These are phyloP conservation scores for Chrysocyon brachyurus DNA, from an alignment of 2,797 vertebrate genomes.

Conservation along the genomic window DNA sequence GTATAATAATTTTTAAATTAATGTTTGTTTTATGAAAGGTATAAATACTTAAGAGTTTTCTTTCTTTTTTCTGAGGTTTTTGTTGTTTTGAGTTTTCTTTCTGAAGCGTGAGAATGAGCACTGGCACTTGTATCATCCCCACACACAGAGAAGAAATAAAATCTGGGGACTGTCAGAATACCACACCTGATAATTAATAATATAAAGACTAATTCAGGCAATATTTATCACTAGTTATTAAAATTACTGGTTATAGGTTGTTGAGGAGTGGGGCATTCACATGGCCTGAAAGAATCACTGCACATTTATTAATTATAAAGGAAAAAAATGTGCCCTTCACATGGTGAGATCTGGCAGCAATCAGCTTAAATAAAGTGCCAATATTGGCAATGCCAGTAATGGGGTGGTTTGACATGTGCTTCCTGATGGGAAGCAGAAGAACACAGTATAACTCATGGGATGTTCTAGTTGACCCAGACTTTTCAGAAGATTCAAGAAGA, in stretches of 20 bases:
- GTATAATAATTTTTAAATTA: conserved; percentile 60
- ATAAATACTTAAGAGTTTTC: conserved; percentile 13
- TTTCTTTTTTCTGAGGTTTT: background rate
- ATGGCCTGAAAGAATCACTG: background rate
- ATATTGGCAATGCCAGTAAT: background rate
- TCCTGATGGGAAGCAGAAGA: background rate
- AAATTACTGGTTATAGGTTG: background rate
- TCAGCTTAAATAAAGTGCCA: background rate
- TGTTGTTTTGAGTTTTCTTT: conserved; percentile 9
- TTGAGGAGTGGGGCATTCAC: background rate
- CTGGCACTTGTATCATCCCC: background rate
- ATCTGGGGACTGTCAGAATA: background rate
- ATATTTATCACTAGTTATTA: conserved; percentile 7
- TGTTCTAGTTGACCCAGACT: background rate
- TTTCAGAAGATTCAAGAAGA: conserved; percentile 9
- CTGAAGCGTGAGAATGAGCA: conserved; percentile 37
- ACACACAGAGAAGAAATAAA: background rate
- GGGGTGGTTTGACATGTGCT: background rate
- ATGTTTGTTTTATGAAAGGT: background rate
- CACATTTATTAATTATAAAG: conserved; percentile 25
- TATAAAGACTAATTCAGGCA: background rate
- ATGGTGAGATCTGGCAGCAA: background rate
- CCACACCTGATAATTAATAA: background rate
- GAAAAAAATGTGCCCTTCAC: background rate
- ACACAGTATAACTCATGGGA: background rate